Evolutionary conservation across 2,113 vertebrate species (phyloP).

Genomic region (Pluvialis apricaria): DNA sequence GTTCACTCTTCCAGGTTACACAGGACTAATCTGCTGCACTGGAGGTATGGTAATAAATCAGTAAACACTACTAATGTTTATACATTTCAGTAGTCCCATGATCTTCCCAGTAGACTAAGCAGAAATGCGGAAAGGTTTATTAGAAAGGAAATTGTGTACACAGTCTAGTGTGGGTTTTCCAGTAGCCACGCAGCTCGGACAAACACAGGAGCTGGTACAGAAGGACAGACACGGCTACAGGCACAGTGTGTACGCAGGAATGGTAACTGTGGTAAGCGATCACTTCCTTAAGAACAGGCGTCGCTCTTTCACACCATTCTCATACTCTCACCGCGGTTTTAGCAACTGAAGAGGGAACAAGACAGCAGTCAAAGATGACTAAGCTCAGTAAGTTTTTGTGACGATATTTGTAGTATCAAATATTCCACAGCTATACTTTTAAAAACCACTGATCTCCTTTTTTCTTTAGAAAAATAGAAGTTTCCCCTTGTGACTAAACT

Average conservation of each 20-base stretch:
- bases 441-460: background rate
- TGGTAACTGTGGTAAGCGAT: background rate
- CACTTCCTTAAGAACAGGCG: background rate
- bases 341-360: background rate
- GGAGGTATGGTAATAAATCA: background rate
- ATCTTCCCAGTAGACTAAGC: background rate
- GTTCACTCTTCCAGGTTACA: background rate
- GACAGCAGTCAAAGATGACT: background rate
- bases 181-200: background rate
- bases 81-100: background rate
- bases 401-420: background rate
- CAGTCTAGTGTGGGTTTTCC: background rate
- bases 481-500: background rate
- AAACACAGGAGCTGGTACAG: background rate
- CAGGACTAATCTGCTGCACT: background rate
- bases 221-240: background rate
- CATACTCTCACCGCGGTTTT: background rate
- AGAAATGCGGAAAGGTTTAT: background rate
- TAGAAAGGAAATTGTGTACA: background rate
- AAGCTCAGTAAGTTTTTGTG: background rate
- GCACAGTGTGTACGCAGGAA: background rate
- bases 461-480: background rate
- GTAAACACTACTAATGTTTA: background rate
- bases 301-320: background rate
- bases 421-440: background rate